These are phyloP conservation scores for Nerophis lumbriciformis DNA, from an alignment of 2,113 vertebrate species.

Conservation along the genomic window DNA sequence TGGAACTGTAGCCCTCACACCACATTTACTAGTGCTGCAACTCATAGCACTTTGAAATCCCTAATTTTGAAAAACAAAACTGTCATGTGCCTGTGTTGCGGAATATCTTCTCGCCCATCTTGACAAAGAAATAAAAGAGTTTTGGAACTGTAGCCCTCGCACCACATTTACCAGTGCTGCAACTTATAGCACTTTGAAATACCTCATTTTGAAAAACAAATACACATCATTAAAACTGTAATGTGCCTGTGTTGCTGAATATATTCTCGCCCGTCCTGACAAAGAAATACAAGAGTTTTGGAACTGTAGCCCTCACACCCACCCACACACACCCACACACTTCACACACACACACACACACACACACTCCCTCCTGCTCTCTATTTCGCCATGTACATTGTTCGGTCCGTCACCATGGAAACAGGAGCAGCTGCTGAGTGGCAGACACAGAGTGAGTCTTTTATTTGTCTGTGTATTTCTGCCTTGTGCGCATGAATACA, in stretches of 20 bases:
- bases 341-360: constrained; percentile 36
- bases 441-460: constrained; percentile 72
- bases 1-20: too few relatives aligned
- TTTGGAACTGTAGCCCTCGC: too few relatives aligned
- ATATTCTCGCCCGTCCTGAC: too few relatives aligned
- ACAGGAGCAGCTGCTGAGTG: constrained; percentile 90
- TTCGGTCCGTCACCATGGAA: constrained; percentile 81
- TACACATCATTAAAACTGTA: too few relatives aligned
- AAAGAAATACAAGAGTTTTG: constrained; percentile 57
- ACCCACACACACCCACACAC: constrained; percentile 24
- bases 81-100: not conserved
- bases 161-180: too few relatives aligned
- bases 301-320: constrained; percentile 55
- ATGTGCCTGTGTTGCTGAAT: too few relatives aligned
- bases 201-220: too few relatives aligned
- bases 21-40: constrained; percentile 97
- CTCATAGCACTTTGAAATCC: constrained; percentile 99
- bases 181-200: too few relatives aligned
- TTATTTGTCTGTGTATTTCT: constrained; percentile 69
- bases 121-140: too few relatives aligned
- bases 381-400: constrained; percentile 76
- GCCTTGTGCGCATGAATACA: constrained; percentile 60
- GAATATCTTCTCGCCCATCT: too few relatives aligned
- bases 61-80: constrained; percentile 99
- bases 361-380: constrained; percentile 42